Percentiles rank a stretch among this genome's conserved stretches.
phyloP scores from a whole-genome alignment of 2,797 vertebrate genomes.

The Etheostoma nigrum region DNA sequence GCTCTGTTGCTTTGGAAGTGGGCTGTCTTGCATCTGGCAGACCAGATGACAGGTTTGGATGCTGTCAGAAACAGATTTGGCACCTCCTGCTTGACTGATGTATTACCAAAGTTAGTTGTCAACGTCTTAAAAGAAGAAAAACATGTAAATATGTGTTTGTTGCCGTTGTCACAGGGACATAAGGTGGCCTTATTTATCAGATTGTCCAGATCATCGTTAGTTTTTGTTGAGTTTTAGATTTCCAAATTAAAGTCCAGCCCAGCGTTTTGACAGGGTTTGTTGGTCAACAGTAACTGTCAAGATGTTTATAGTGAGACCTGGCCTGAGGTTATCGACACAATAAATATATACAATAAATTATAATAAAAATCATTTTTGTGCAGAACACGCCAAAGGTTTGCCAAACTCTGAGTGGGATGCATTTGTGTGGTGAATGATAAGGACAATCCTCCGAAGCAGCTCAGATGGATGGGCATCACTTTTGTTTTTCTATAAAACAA shows the following conservation, averaged over 20 bases:
- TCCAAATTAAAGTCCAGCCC: not conserved
- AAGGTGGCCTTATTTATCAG: conserved; percentile 12
- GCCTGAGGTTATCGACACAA: no score
- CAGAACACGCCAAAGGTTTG: not conserved
- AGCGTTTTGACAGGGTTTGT: not conserved
- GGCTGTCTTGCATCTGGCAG: conserved; percentile 49
- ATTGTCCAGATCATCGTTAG: not conserved
- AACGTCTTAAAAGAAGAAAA: conserved; percentile 11
- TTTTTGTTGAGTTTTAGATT: not conserved
- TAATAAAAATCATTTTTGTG: not conserved
- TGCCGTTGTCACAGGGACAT: not conserved
- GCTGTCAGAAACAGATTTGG: conserved; percentile 57
- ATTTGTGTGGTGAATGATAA: conserved; percentile 11
- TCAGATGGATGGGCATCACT: conserved; percentile 22
- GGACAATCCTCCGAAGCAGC: conserved; percentile 13
- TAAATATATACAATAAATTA: no score
- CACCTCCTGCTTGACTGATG: conserved; percentile 24
- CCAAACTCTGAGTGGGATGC: not conserved
- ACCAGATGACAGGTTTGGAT: conserved; percentile 38
- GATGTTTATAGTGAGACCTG: no score
- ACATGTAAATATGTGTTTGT: not conserved
- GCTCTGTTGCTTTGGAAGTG: conserved; percentile 13
- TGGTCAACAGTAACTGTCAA: no score
- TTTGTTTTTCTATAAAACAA: not conserved
- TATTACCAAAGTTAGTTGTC: conserved; percentile 39